Conservation (phyloP, 2,888 invertebrate genomes). For the Philonicus albiceps region DNA sequence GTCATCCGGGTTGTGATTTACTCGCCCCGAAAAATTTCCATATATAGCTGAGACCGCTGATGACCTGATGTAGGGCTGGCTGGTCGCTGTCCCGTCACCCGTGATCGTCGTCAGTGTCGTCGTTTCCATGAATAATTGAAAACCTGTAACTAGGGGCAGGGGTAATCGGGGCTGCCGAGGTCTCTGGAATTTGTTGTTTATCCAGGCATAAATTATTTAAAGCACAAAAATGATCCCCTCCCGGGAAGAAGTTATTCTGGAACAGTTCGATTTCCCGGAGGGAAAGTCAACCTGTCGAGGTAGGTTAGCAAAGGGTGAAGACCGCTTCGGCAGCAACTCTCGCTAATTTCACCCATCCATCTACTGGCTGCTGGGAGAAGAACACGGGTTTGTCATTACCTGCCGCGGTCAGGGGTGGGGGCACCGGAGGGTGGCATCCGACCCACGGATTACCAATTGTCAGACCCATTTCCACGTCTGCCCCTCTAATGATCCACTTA, state of each 20-base stretch:
- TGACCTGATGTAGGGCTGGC: slow-evolving; percentile 3
- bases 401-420: background rate
- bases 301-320: slow-evolving; percentile 40
- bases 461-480: slow-evolving; percentile 40
- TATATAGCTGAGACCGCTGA: slow-evolving; percentile 3
- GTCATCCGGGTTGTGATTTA: slow-evolving; percentile 32
- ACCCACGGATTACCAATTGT: slow-evolving; percentile 28
- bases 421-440: background rate
- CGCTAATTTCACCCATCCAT: slow-evolving; percentile 14
- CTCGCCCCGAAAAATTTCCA: slow-evolving; percentile 14
- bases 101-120: background rate
- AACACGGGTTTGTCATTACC: slow-evolving; percentile 31
- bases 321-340: background rate
- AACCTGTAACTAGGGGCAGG: slow-evolving; percentile 22
- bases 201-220: slow-evolving; percentile 45
- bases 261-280: slow-evolving; percentile 14
- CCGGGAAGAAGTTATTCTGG: background rate
- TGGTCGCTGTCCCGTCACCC: background rate
- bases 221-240: slow-evolving; percentile 26
- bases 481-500: background rate
- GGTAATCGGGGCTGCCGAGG: background rate
- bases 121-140: slow-evolving; percentile 45
- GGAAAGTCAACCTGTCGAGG: background rate
- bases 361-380: background rate
- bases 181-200: slow-evolving; percentile 46